Conservation (phyloP, 2,888 invertebrate species). For the Xanthia icteritia region DNA sequence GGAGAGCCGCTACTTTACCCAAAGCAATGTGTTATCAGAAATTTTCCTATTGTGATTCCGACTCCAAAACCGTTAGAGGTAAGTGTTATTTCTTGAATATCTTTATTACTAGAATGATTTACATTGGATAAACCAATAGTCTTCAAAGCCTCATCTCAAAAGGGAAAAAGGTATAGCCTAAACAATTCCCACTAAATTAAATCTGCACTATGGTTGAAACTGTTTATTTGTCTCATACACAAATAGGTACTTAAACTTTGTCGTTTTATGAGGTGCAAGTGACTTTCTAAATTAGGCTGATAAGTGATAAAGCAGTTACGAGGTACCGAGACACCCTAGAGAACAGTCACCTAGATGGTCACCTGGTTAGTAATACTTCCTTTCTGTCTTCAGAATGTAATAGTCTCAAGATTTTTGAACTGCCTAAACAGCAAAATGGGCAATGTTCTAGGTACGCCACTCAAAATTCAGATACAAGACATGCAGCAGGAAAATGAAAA, state of each 20-base stretch:
- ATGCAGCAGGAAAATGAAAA: constrained; percentile 39
- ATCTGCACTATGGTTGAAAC: neutral
- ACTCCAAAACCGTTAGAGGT: constrained; percentile 79
- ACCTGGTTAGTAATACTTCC: neutral
- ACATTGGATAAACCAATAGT: no score
- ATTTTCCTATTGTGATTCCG: constrained; percentile 82
- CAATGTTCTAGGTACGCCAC: constrained; percentile 73
- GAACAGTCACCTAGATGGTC: neutral
- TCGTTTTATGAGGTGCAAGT: neutral
- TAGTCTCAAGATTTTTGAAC: constrained; percentile 77
- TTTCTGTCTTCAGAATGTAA: constrained; percentile 69
- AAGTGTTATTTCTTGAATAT: constrained; percentile 21
- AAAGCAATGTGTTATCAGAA: constrained; percentile 78
- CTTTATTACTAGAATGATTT: neutral
- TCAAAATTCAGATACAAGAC: constrained; percentile 70
- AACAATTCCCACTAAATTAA: neutral
- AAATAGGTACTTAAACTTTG: neutral
- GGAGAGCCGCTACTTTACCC: constrained; percentile 86
- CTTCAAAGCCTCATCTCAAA: neutral
- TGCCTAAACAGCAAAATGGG: constrained; percentile 78
- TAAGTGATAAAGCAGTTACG: neutral
- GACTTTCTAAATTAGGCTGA: neutral
- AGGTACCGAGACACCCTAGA: neutral
- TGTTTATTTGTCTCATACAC: neutral
- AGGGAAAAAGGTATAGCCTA: neutral